Conservation (phyloP, 1,140 invertebrate species). For the Spodoptera litura region DNA sequence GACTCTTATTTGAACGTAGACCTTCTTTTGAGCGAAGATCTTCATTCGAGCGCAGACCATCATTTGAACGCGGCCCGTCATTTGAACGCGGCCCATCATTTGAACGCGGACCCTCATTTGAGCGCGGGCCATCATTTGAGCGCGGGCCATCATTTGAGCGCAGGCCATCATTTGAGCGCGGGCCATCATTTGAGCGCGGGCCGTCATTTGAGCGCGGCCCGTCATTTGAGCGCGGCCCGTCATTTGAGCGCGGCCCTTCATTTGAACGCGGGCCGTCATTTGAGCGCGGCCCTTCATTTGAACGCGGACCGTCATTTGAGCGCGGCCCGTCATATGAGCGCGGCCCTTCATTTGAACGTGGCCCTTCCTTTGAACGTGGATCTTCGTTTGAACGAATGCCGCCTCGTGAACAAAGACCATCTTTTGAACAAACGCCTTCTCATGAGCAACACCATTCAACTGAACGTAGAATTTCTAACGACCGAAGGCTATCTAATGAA, state of each 20-base stretch:
- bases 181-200: not conserved
- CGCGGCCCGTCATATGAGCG: not conserved
- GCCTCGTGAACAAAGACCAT: not conserved
- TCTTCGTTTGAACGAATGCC: not conserved
- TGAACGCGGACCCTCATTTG: not conserved
- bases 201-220: not conserved
- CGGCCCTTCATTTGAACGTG: not conserved
- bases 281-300: not conserved
- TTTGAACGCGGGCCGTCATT: not conserved
- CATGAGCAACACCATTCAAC: not conserved
- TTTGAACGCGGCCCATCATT: not conserved
- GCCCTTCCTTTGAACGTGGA: not conserved
- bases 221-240: not conserved
- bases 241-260: not conserved
- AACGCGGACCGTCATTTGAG: not conserved
- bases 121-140: not conserved
- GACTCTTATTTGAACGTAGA: not conserved
- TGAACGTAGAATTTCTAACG: not conserved
- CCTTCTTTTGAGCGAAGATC: not conserved
- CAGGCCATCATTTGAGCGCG: not conserved
- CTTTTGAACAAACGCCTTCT: not conserved
- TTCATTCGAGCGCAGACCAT: not conserved
- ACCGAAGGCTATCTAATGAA: not conserved
- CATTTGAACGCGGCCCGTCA: slow-evolving; percentile 1
- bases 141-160: not conserved